Base-by-base conservation (phyloP, 2,888 invertebrate species). In the Drosophila tanythrix region DNA sequence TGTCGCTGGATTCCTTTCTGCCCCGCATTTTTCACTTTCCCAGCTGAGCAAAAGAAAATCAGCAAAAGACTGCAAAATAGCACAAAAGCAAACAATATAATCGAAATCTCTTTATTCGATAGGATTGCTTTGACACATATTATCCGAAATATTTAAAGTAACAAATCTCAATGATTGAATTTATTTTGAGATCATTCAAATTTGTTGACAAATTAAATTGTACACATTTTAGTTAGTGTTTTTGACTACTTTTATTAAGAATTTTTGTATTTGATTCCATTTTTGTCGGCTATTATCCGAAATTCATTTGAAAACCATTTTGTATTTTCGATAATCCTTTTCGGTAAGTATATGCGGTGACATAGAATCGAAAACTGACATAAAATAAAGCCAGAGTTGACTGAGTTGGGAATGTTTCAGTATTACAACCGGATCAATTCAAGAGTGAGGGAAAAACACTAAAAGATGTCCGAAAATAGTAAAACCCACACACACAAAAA, bases 1-100 rank as follows among this genome's bases (percentile, higher is more conserved):
- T 64, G 58, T 61, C 61, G 36, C 58, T 62, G 62, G 40, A 57
- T 65, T 52, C 21, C 21, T 75, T 53, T 36, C 48, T 53, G 55
- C 25, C n/a, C 60, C 60, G 43, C 79, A 68, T 71, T 59, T 71
- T 69, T 76, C 56, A 59, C 64, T 62, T 70, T 67, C 38, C 68
- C 35, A 50, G 31, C 25, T 36, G 27, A 61, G 43, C 5, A 35
- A 35, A 18, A 35, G 35, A 53, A 35, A 51, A 31, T n/a, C n/a
- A 52, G 6, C 6, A 0, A 25, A 0, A 18, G 11, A 15, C 21
- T 27, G 46, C 15, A 59, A 63, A 48, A 43, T 29, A 48, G 51
- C 27, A 52, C 25, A 57, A 36, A 18, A 43, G 11, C 15, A 65
- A 57, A 70, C 46, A 43, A 64, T 50, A 18, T 38, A 51, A 63